Conservation (phyloP, 2,888 invertebrate genomes). For the Microplitis deprimator region DNA sequence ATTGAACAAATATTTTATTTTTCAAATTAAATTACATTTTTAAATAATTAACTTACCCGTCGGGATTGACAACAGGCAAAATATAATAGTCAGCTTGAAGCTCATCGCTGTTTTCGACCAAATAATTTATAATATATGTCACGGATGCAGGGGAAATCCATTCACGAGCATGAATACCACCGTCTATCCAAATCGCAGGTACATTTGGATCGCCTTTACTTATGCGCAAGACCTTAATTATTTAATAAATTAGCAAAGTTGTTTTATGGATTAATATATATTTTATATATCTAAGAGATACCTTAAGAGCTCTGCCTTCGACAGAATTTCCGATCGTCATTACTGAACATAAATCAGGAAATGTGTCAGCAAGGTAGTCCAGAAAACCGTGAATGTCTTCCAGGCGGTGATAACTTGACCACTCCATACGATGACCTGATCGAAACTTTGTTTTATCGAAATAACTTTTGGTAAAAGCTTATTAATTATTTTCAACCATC, state of each 20-base stretch:
- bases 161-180: constrained; percentile 90
- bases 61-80: constrained; percentile 77
- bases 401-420: constrained; percentile 83
- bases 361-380: constrained; percentile 80
- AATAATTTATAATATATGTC: constrained; percentile 81
- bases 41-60: constrained; percentile 76
- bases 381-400: constrained; percentile 81
- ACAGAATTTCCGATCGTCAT: constrained; percentile 82
- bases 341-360: constrained; percentile 82
- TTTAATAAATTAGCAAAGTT: not conserved
- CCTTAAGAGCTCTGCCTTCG: constrained; percentile 83
- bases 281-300: constrained; percentile 41
- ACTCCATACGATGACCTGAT: constrained; percentile 78
- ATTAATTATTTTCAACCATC: not conserved
- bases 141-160: constrained; percentile 89
- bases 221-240: constrained; percentile 73
- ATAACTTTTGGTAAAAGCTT: not conserved
- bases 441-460: constrained; percentile 16
- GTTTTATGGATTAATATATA: not conserved
- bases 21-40: not conserved
- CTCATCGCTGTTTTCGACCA: constrained; percentile 80
- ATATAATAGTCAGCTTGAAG: constrained; percentile 81
- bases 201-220: constrained; percentile 79
- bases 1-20: constrained; percentile 67
- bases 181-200: constrained; percentile 82